Base-by-base conservation (phyloP, 1,140 invertebrate species). In the Pteromalus puparum region DNA sequence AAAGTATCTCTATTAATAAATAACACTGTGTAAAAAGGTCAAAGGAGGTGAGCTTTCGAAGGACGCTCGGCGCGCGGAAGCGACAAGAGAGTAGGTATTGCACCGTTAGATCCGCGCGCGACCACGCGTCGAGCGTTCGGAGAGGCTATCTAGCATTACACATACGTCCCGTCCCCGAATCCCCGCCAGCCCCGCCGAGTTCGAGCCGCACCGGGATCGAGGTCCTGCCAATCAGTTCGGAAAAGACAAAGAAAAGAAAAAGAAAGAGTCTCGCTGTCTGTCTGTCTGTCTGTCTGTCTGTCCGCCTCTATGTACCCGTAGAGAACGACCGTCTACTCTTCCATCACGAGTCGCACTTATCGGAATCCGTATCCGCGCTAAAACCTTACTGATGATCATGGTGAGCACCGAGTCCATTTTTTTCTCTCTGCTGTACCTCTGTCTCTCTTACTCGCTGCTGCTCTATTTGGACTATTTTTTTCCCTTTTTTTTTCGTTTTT, bases 171-270 rank as follows among this genome's bases (percentile, higher is more conserved):
- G 86, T 84, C 84, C 87, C 90, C 92, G 18, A 61, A 68, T 88
- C 88, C 90, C 91, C 92, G 91, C 92, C 92, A 93, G 92, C 92
- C 92, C 92, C 92, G 91, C 90, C 90, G 92, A 92, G 92, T 90
- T 92, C 92, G 91, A 92, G 91, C 91, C 92, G 92, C 90, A 89
- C 88, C 89, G 89, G 88, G 90, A 90, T 61, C 53, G n/a, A 61
- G 53, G 21, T 5, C 53, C 53, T 61, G 53, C 53, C 53, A n/a
- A n/a, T 7, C 53, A 61, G 53, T 61, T 61, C 53, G 18, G 53
- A 61, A 61, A 48, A 48, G 15, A 48, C 5, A 48, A 48, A 48
- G 46, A 48, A 15, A 48, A 9, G 15, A 48, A 13, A 15, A 15
- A 48, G 13, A 46, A 46, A 46, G 42, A 46, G 13, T 0, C 38